A percentile compares a stretch with the other conserved stretches of the same genome.
phyloP scores from a whole-genome alignment of 2,797 vertebrate species.

The Poeciliopsis infans region DNA sequence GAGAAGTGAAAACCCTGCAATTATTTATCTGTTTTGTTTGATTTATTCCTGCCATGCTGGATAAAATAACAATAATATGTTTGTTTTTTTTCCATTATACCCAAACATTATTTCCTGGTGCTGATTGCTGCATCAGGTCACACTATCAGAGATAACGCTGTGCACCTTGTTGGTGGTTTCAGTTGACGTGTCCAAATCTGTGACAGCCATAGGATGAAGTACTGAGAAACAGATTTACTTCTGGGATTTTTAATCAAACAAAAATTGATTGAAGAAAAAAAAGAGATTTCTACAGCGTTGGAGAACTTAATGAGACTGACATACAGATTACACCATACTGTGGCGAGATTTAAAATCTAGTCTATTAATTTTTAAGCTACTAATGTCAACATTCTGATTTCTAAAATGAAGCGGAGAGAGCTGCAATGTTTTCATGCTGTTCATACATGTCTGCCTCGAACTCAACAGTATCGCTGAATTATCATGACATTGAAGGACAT shows the following conservation, averaged over 20 bases:
- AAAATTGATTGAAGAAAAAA: neutral
- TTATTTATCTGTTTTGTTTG: neutral
- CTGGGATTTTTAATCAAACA: neutral
- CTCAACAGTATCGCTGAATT: neutral
- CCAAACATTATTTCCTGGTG: neutral
- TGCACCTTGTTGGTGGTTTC: neutral
- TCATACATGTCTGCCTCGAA: neutral
- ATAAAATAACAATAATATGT: neutral
- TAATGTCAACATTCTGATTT: neutral
- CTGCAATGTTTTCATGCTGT: too few relatives aligned
- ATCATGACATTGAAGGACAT: neutral
- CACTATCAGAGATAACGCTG: neutral
- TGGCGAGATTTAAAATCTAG: neutral
- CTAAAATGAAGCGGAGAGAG: too few relatives aligned
- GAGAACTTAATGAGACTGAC: neutral
- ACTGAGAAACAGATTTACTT: neutral
- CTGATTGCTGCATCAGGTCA: neutral
- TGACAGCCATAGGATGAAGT: neutral
- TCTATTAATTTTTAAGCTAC: neutral
- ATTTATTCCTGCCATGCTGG: neutral
- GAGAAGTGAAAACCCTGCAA: neutral
- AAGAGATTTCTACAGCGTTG: neutral
- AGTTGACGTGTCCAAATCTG: neutral
- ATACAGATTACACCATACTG: neutral
- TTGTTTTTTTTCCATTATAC: neutral